Evolutionary conservation across 1,140 invertebrate species (phyloP), one percentile per base, ranked within the genome.

Genomic region (Phenacoccus solenopsis): DNA sequence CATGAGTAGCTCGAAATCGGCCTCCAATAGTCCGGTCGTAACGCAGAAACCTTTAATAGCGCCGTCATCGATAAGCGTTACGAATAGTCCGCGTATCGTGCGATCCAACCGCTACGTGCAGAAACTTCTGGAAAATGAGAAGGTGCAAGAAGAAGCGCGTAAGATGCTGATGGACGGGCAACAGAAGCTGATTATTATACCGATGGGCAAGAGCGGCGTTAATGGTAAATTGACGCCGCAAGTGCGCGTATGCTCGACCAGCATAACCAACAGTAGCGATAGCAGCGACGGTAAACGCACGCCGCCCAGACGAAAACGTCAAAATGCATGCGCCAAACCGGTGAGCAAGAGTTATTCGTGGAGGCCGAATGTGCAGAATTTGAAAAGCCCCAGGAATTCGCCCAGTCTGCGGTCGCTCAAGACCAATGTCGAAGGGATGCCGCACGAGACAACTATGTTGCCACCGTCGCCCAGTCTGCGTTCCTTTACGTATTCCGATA

Each of bases 151-250:
- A 13, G 69, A 59, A 49, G 49, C 69, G 9, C 56, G 69, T n/a
- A 38, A 49, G 49, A 16, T 59, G 35, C 69, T 64, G 49, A 28
- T 70, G 24, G 25, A 64, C 69, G 56, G 69, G 5, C 69, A 70
- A 22, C 72, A 71, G 59, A 73, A 73, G 61, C 69, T 71, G 22
- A 59, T 71, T 24, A 71, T 73, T 38, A 70, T 73, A 27, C 72
- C 72, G 24, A 22, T 38, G 32, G 70, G 70, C 13, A 69, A 71
- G 25, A 64, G 59, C 59, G 56, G 56, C n/a, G 30, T 30, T 35
- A 67, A 72, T 27, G 56, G 49, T 13, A 67, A 61, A 21, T 57
- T 35, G 20, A 61, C 49, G 21, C 69, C 70, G 22, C 61, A 72
- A 67, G 35, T 72, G 9, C 49, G 35, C 13, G 70, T 72, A 7